phyloP scores from a whole-genome alignment of 35 echinoderm and acorn worm genomes.

The Amphiura filiformis region DNA sequence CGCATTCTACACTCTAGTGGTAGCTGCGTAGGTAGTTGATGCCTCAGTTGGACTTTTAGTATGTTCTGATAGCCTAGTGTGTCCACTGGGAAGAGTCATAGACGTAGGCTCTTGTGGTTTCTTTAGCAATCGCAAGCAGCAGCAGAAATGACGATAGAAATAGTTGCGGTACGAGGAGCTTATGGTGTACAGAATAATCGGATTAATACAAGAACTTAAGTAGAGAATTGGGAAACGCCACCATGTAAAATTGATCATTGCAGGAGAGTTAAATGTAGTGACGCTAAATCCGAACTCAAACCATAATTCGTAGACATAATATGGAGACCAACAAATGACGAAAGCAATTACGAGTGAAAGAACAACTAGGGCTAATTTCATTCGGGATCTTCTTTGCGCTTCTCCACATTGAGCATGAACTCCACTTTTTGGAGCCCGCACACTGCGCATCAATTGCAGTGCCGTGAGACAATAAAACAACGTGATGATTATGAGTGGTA shows the following conservation, averaged over 20 bases:
- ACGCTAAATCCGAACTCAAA: background rate
- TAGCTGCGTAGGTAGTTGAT: background rate
- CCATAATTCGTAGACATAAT: background rate
- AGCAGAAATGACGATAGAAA: background rate
- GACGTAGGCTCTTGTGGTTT: background rate
- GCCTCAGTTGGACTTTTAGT: background rate
- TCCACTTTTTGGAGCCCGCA: background rate
- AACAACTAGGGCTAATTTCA: background rate
- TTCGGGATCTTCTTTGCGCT: background rate
- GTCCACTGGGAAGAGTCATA: background rate
- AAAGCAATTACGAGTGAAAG: background rate
- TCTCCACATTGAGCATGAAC: background rate
- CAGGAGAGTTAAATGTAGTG: background rate
- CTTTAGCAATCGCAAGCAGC: background rate
- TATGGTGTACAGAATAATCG: background rate
- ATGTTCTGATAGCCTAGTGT: background rate
- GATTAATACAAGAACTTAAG: background rate
- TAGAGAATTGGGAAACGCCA: conserved; percentile 1
- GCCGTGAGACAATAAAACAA: background rate
- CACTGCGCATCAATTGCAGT: background rate
- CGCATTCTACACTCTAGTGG: background rate
- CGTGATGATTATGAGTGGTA: background rate
- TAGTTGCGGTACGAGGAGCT: background rate
- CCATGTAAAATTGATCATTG: background rate
- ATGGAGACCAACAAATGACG: background rate